phyloP scores from a whole-genome alignment of 2,888 invertebrate species.

The Rhaphigaster nebulosa region DNA sequence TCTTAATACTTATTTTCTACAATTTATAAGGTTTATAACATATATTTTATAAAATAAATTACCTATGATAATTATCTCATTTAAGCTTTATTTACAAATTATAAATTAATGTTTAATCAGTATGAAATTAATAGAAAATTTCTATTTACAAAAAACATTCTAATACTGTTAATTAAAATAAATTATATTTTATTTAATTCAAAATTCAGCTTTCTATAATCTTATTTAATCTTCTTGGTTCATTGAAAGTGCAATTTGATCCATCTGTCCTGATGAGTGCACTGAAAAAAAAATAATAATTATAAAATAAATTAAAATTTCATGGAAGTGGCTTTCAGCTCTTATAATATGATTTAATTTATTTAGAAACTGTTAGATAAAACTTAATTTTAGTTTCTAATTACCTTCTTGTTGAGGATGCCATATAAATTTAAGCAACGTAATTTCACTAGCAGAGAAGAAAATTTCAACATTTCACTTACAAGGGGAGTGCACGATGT shows the following conservation, averaged over 20 bases:
- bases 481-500: too few relatives aligned
- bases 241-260: neutral
- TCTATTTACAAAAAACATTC: neutral
- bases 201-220: neutral
- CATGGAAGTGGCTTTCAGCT: too few relatives aligned
- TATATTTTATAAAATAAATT: neutral
- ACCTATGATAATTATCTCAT: neutral
- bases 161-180: constrained; percentile 11
- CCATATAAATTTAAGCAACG: too few relatives aligned
- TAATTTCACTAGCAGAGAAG: too few relatives aligned
- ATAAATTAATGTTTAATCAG: neutral
- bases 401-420: too few relatives aligned
- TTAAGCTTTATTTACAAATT: neutral
- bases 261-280: neutral
- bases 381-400: too few relatives aligned
- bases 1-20: neutral
- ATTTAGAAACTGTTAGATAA: neutral
- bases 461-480: too few relatives aligned
- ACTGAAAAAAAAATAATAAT: neutral
- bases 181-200: neutral
- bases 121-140: neutral
- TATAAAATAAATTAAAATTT: neutral
- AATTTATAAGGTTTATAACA: neutral
- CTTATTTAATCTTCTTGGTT: neutral
- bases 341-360: too few relatives aligned